Percentiles rank a stretch among this genome's conserved stretches.
Conservation (phyloP, 2,888 invertebrate genomes). For the Pammene fasciana region DNA sequence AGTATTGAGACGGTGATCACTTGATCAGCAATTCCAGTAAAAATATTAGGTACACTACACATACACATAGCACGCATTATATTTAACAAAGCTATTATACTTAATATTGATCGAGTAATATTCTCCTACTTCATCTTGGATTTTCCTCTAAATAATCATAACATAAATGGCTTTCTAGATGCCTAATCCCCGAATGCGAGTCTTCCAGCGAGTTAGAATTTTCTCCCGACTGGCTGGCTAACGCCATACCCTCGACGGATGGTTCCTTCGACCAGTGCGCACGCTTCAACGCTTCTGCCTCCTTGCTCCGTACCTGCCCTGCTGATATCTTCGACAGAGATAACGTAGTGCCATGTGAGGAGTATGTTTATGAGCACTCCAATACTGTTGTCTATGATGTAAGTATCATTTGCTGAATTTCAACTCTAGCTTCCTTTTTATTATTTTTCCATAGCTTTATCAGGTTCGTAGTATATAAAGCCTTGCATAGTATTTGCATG, state of each 20-base stretch:
- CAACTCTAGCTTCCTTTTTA: not conserved
- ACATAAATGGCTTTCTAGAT: conserved; percentile 30
- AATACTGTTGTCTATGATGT: conserved; percentile 38
- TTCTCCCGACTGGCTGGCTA: conserved; percentile 58
- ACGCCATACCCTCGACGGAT: conserved; percentile 57
- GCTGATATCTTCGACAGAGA: conserved; percentile 31
- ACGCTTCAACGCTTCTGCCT: conserved; percentile 48
- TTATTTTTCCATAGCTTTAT: too few relatives aligned
- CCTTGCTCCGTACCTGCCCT: conserved; percentile 22
- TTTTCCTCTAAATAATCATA: not conserved
- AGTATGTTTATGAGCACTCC: conserved; percentile 34
- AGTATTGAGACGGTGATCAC: too few relatives aligned
- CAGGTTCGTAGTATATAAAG: not conserved
- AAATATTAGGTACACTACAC: too few relatives aligned
- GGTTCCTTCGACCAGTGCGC: conserved; percentile 57
- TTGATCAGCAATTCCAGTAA: too few relatives aligned
- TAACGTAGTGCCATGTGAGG: conserved; percentile 23
- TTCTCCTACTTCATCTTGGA: too few relatives aligned
- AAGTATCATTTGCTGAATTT: conserved; percentile 17
- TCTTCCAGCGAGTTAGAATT: conserved; percentile 45
- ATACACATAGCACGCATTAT: too few relatives aligned
- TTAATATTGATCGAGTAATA: too few relatives aligned
- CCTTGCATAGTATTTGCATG: too few relatives aligned
- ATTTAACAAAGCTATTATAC: too few relatives aligned
- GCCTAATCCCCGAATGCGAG: conserved; percentile 42